A percentile compares a stretch with the other conserved stretches of the same genome.
These are phyloP conservation scores for Callorhinus ursinus DNA, from an alignment of 2,113 vertebrate species.

Conservation along the genomic window DNA sequence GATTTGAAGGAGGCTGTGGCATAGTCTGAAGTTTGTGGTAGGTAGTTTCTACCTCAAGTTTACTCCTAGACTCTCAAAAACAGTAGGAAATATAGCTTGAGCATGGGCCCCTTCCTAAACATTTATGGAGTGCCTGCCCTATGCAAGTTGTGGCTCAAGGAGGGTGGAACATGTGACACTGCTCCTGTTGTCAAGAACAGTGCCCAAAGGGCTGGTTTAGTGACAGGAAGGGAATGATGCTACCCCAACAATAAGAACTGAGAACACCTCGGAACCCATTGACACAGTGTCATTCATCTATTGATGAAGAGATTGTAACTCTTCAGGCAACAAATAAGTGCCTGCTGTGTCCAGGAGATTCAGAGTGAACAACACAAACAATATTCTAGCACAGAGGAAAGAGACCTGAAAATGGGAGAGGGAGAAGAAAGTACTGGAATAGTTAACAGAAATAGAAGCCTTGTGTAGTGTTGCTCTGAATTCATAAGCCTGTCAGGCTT, in stretches of 20 bases:
- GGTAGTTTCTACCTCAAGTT: neutral
- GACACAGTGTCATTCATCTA: neutral
- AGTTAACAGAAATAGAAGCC: neutral
- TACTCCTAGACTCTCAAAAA: neutral
- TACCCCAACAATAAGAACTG: neutral
- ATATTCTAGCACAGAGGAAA: neutral
- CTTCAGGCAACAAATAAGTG: neutral
- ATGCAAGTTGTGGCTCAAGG: neutral
- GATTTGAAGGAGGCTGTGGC: neutral
- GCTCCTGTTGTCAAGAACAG: neutral
- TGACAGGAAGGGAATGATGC: neutral
- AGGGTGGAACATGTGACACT: neutral
- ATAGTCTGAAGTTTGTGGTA: neutral
- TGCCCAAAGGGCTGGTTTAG: neutral
- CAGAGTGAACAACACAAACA: neutral
- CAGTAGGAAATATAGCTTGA: neutral
- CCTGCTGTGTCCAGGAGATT: neutral
- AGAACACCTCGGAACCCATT: neutral
- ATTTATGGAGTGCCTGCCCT: neutral
- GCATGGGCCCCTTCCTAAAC: neutral
- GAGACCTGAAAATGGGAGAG: neutral
- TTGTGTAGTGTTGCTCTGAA: neutral
- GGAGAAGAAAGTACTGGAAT: neutral
- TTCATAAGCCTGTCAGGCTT: neutral
- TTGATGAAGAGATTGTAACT: neutral